Percentiles rank a stretch among this genome's conserved stretches.
phyloP scores from a whole-genome alignment of 2,888 invertebrate genomes.

The Cremastinae sp. region DNA sequence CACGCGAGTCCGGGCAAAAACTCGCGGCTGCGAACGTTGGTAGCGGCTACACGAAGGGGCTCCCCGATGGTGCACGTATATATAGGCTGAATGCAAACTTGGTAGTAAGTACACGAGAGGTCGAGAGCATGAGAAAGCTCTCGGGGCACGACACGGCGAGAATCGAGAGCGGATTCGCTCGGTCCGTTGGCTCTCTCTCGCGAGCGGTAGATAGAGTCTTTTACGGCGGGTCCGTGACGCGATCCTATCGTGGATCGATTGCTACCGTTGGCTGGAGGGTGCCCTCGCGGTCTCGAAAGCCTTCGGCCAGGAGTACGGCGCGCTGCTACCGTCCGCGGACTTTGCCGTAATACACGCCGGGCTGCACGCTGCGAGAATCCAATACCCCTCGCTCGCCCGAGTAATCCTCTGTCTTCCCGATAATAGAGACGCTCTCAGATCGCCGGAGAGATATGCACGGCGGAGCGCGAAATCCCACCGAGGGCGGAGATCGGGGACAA shows the following conservation, averaged over 20 bases:
- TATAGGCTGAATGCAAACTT: too few species aligned
- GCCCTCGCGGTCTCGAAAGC: slow-evolving; percentile 30
- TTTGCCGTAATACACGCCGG: neutral
- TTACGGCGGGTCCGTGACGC: slow-evolving; percentile 67
- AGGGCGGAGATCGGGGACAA: slow-evolving; percentile 35
- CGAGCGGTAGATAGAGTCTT: slow-evolving; percentile 60
- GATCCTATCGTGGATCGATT: slow-evolving; percentile 67
- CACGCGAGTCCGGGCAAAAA: slow-evolving; percentile 34
- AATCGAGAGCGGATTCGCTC: slow-evolving; percentile 60
- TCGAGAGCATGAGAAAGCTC: slow-evolving; percentile 62
- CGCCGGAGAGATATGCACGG: slow-evolving; percentile 48
- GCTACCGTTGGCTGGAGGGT: slow-evolving; percentile 61
- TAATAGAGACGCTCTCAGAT: slow-evolving; percentile 65
- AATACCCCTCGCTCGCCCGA: slow-evolving; percentile 24
- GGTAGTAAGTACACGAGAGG: slow-evolving; percentile 17
- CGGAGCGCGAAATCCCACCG: slow-evolving; percentile 46
- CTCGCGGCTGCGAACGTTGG: slow-evolving; percentile 6
- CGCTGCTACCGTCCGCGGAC: slow-evolving; percentile 46
- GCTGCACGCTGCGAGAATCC: neutral
- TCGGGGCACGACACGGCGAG: slow-evolving; percentile 49
- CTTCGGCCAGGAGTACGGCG: slow-evolving; percentile 10
- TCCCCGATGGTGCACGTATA: neutral
- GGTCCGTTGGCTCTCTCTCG: too few species aligned
- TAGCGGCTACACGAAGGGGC: slow-evolving; percentile 12
- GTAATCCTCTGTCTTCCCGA: slow-evolving; percentile 57